Percentiles rank a stretch among this genome's conserved stretches.
Conservation (phyloP, 2,797 vertebrate species). For the Molossus alvarezi region DNA sequence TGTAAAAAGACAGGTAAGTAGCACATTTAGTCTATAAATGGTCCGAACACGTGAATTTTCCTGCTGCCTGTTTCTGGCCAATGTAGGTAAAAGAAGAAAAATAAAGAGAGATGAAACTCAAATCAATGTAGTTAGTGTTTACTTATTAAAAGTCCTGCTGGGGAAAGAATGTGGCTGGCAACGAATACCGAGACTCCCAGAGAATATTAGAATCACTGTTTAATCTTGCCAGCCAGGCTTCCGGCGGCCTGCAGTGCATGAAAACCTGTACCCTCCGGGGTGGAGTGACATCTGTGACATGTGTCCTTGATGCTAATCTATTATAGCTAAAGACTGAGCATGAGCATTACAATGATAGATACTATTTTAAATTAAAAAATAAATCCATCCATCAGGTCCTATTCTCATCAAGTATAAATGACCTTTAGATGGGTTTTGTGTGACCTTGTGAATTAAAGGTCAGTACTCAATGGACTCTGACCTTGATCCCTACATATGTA, state of each 20-base stretch:
- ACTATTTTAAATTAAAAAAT: slow-evolving; percentile 51
- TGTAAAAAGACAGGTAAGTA: background rate
- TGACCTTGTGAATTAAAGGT: background rate
- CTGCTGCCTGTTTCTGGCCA: background rate
- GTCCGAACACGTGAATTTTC: slow-evolving; percentile 19
- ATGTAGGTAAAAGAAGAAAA: background rate
- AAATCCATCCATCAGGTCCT: background rate
- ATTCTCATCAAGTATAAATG: slow-evolving; percentile 5
- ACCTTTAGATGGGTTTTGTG: background rate
- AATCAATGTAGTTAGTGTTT: background rate
- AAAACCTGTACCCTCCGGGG: background rate
- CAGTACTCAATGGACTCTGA: background rate
- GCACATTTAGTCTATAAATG: background rate
- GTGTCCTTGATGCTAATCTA: background rate
- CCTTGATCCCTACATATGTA: background rate
- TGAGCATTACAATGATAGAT: background rate
- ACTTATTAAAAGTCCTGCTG: background rate
- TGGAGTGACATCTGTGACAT: background rate
- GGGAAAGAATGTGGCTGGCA: background rate
- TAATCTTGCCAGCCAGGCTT: background rate
- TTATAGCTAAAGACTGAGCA: background rate
- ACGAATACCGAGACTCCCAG: background rate
- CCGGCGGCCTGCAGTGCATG: background rate
- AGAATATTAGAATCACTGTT: too few relatives aligned
- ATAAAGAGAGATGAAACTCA: background rate